A percentile compares a stretch with the other conserved stretches of the same genome.
These are phyloP conservation scores for Notospermus geniculatus DNA, from an alignment of 1,140 invertebrate species.

Conservation along the genomic window DNA sequence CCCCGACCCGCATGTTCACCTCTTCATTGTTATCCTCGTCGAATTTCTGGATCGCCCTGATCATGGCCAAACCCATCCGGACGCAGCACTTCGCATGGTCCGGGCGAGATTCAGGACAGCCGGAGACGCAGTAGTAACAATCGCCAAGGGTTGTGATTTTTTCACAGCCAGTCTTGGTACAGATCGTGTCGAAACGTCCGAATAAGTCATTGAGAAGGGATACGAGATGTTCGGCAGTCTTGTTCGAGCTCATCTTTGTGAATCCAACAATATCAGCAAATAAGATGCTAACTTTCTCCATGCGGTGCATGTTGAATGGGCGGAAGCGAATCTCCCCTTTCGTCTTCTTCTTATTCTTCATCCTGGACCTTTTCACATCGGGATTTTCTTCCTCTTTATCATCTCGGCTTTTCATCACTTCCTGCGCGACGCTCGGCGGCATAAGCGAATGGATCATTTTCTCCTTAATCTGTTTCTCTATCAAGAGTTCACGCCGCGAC, in stretches of 20 bases:
- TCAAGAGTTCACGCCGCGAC: conserved; percentile 81
- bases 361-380: conserved; percentile 29
- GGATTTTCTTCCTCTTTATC: conserved; percentile 32
- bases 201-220: conserved; percentile 91
- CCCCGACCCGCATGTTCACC: conserved; percentile 86
- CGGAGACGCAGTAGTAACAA: conserved; percentile 94
- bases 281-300: conserved; percentile 80
- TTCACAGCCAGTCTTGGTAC: conserved; percentile 62
- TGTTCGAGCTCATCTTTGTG: conserved; percentile 95
- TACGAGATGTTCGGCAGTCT: conserved; percentile 72
- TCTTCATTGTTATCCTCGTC: conserved; percentile 55
- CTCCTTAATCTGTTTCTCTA: conserved; percentile 91
- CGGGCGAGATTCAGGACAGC: conserved; percentile 79
- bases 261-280: conserved; percentile 98
- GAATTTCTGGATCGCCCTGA: conserved; percentile 78
- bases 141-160: conserved; percentile 72
- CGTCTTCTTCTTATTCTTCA: conserved; percentile 26
- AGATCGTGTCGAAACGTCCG: conserved; percentile 91
- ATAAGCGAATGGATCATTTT: conserved; percentile 98
- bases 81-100: conserved; percentile 93
- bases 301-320: conserved; percentile 81
- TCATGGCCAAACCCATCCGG: conserved; percentile 95
- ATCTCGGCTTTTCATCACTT: conserved; percentile 64
- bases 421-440: conserved; percentile 86
- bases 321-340: conserved; percentile 49